phyloP scores from a whole-genome alignment of 1,140 invertebrate species.

The Brachionus manjavacas region DNA sequence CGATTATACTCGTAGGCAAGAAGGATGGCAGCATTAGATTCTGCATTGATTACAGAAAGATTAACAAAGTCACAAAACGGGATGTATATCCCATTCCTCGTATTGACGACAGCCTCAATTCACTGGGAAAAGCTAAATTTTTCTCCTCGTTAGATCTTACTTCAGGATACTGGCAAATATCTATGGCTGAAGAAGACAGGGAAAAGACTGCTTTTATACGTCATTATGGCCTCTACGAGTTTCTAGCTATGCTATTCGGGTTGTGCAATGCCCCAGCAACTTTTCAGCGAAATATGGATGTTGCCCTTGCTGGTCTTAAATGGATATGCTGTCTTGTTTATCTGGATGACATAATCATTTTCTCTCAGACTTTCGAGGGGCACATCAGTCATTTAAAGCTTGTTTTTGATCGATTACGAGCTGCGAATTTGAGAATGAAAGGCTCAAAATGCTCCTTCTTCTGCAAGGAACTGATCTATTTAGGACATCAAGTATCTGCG shows the following conservation, averaged over 20 bases:
- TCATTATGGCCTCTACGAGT: conserved; percentile 45
- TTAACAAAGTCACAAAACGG: conserved; percentile 35
- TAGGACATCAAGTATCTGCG: conserved; percentile 48
- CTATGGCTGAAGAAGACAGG: not conserved
- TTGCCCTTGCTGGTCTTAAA: too few species aligned
- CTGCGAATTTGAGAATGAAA: conserved; percentile 57
- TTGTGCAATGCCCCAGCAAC: conserved; percentile 48
- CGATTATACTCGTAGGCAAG: not conserved
- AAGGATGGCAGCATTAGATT: conserved; percentile 20
- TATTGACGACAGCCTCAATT: not conserved
- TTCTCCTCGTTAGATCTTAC: conserved; percentile 11
- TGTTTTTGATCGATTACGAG: conserved; percentile 50
- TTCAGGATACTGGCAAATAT: conserved; percentile 32
- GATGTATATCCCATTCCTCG: conserved; percentile 26
- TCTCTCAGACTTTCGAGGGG: too few species aligned
- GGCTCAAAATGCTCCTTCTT: conserved; percentile 57
- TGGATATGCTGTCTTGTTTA: too few species aligned
- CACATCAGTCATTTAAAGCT: conserved; percentile 50
- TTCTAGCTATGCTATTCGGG: conserved; percentile 56
- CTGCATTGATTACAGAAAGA: conserved; percentile 19
- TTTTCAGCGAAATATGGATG: too few species aligned
- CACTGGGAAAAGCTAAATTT: not conserved
- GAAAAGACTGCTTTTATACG: conserved; percentile 16
- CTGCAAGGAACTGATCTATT: conserved; percentile 49
- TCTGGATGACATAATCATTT: too few species aligned